These are phyloP conservation scores for Hirundichthys speculiger DNA, from an alignment of 2,113 vertebrate genomes.

Conservation along the genomic window DNA sequence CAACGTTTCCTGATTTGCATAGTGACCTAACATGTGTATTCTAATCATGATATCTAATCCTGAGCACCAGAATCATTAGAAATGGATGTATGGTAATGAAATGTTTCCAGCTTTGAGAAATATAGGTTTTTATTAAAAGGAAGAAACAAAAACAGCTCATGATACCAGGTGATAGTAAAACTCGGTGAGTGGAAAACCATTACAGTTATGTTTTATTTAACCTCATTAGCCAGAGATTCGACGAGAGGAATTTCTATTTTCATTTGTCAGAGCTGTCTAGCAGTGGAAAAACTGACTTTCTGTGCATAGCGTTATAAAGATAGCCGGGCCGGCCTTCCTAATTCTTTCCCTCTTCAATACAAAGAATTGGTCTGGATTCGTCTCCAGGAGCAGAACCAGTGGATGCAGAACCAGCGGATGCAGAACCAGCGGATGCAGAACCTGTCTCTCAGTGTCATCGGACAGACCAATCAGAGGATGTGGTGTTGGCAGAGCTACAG, in stretches of 20 bases:
- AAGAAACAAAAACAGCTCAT: slow-evolving; percentile 62
- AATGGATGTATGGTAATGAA: slow-evolving; percentile 25
- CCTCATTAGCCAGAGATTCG: slow-evolving; percentile 40
- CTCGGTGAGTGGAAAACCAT: slow-evolving; percentile 29
- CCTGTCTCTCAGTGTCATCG: no score
- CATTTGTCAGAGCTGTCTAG: slow-evolving; percentile 16
- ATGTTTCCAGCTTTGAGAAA: slow-evolving; percentile 46
- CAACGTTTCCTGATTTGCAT: neutral
- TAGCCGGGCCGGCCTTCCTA: neutral
- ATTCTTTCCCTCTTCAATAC: no score
- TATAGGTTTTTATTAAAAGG: slow-evolving; percentile 61
- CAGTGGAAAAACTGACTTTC: slow-evolving; percentile 7
- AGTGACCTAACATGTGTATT: neutral
- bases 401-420: no score
- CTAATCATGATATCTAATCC: no score
- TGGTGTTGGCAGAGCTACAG: no score
- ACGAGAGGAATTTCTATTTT: slow-evolving; percentile 26
- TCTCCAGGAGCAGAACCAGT: no score
- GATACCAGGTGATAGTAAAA: slow-evolving; percentile 49
- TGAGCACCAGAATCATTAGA: neutral
- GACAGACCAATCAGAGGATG: no score
- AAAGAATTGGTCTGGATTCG: no score
- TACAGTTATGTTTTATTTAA: slow-evolving; percentile 10
- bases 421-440: no score
- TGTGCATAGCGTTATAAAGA: slow-evolving; percentile 21